Base-by-base conservation (phyloP, 30 jellyfish, hydroid and myxozoan genomes). In the Hydra vulgaris region DNA sequence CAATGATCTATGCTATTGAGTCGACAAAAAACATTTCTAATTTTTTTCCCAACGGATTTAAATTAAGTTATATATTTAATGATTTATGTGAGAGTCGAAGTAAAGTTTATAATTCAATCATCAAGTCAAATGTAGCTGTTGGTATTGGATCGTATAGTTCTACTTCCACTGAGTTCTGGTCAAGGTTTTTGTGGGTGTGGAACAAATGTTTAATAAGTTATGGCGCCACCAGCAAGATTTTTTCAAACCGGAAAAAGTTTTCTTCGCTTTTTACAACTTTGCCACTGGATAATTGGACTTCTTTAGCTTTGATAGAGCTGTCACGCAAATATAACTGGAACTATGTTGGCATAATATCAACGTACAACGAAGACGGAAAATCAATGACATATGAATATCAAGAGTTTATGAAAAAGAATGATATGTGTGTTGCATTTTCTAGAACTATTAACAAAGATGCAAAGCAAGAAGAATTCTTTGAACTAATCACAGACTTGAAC, bases 321-420 rank as follows among this genome's bases (percentile, higher is more conserved):
- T 87, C 95, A 1, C 69, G 26, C 18, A 69, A 54, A 82, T 80
- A 73, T 27, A 81, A 84, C 80, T 89, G 96, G 96, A 74, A 81
- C 55, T 89, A 78, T 54, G 80, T 84, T 27, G 88, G 84, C 66
- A 86, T 89, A n/a, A 76, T 89, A 15, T 68, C 82, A 79, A 71
- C 96, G 15, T 27, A 56, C 81, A 53, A 80, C 15, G 82, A 81
- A 56, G 79, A 26, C 27, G 96, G 83, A 27, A 81, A 56, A 72
- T 84, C 88, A 7, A 23, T 80, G 80, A 76, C 23, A 53, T 70
- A 71, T 27, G 71, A 67, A 24, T 84, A 80, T 69, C 70, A 23
- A 52, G 21, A 74, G 17, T 56, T 26, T 21, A 75, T 88, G 52
- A 18, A 54, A 18, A 74, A 66, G 25, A 71, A 72, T 7, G 86